Base-by-base conservation (phyloP, 2,113 vertebrate species). In the Rhinichthys klamathensis region DNA sequence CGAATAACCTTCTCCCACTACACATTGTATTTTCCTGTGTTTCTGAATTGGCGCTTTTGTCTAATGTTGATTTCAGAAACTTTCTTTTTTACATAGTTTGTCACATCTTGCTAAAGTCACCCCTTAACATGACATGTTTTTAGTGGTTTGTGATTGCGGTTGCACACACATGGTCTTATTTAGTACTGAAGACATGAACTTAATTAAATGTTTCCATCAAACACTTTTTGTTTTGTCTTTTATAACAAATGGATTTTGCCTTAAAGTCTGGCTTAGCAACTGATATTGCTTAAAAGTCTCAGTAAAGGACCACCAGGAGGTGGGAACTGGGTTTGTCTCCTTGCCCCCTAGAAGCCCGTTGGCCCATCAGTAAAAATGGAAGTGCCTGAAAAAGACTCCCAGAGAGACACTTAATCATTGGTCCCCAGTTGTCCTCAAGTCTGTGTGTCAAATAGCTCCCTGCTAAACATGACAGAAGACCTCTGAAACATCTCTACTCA, bases 281-380 rank as follows among this genome's bases (percentile, higher is more conserved):
- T 35, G 30, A 69, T 51, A 6, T 56, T 56, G 54, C 54, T 56
- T 56, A 8, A 23, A 56, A 56, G 23, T 23, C 32, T 70, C 35
- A 80, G 15, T 65, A 54, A 69, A 35, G 6, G 21, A 16, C 27
- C 82, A 72, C 75, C 81, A 80, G 82, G 89, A 86, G 84, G 78
- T 75, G 83, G 80, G 38, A 5, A 51, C 1, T 49, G 32, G 38
- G 27, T 69, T 70, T 10, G 21, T 27, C 73, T 60, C 1, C 38
- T 41, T 86, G 81, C 80, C 63, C 72, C 25, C 51, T 77, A 54
- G 72, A 83, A 88, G 85, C 82, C 65, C 70, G 60, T 1, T 1
- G 25, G 86, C 60, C 32, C 73, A 49, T 80, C 82, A 65, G 80
- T 91, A 90, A 88, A 91, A 89, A 88, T 90, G 86, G 89, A 89